Evolutionary conservation across 2,888 invertebrate genomes (phyloP), one percentile per base, ranked within the genome.

Genomic region (Petrophora chlorosata): DNA sequence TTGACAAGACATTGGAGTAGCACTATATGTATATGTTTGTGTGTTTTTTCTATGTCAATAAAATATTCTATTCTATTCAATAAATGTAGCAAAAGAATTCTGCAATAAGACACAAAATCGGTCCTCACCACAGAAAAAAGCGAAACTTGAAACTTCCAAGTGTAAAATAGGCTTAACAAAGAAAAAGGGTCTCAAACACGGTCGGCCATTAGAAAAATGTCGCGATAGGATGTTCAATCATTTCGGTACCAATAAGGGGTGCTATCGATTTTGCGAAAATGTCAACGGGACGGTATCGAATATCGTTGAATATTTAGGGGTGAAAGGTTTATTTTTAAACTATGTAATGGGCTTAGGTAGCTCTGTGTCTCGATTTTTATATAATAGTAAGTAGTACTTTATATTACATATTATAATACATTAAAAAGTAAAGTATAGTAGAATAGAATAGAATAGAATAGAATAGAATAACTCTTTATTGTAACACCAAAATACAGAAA

Each of bases 151-250:
- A 42, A 49, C 33, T 42, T 25, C 14, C 26, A 32, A 59, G 62
- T 83, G 76, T 77, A 72, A 67, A 74, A 70, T 57, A 67, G 66
- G 78, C 76, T 62, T 76, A 67, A 82, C 65, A 77, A 75, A 82
- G 79, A 80, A 82, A 85, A 89, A 82, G 87, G 90, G 86, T 83
- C 85, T 80, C 82, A 81, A 85, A 85, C 87, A 81, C 78, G 82
- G 76, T 78, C 79, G 70, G 76, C 89, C 90, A 89, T 90, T 90
- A 89, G 87, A 89, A 89, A 88, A 90, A 89, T 85, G 86, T 89
- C 88, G 82, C 87, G 88, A 88, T 90, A 88, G 87, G 86, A 89
- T 88, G 88, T 89, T 90, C 89, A 89, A 90, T 89, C 90, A 90
- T 90, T 89, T 89, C 77, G 86, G 67, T 85, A 85, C 89, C 90